Conservation (phyloP, 2,113 vertebrate genomes). For the Diadophis punctatus region DNA sequence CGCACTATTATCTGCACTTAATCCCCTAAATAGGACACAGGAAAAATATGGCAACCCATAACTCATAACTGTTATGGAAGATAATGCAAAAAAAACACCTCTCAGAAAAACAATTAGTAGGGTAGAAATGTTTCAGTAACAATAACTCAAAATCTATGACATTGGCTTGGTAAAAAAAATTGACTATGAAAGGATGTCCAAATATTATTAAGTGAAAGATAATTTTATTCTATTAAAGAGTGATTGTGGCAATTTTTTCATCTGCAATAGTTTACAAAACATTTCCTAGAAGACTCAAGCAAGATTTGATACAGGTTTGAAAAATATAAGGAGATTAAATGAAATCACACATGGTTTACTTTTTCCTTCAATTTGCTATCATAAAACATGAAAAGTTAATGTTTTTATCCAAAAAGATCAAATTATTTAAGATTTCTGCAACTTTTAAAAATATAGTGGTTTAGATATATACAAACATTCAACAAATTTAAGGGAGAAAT, state of each 20-base stretch:
- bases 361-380: conserved; percentile 64
- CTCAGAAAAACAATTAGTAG: background rate
- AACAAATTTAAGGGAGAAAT: conserved; percentile 52
- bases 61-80: background rate
- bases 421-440: conserved; percentile 50
- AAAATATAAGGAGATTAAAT: background rate
- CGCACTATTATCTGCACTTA: background rate
- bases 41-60: background rate
- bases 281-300: background rate
- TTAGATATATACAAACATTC: conserved; percentile 45
- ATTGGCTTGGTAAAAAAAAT: background rate
- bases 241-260: background rate
- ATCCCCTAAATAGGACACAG: background rate
- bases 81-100: background rate
- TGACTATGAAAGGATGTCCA: background rate
- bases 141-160: background rate
- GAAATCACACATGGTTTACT: conserved; percentile 22
- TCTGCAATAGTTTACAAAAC: background rate
- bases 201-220: background rate
- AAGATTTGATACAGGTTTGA: background rate
- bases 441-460: conserved; percentile 56
- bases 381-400: conserved; percentile 55
- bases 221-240: background rate
- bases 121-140: background rate
- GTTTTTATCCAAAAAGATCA: conserved; percentile 22